Percentiles rank a stretch among this genome's conserved stretches.
Conservation (phyloP, 2,797 vertebrate genomes). For the Setipinna tenuifilis region DNA sequence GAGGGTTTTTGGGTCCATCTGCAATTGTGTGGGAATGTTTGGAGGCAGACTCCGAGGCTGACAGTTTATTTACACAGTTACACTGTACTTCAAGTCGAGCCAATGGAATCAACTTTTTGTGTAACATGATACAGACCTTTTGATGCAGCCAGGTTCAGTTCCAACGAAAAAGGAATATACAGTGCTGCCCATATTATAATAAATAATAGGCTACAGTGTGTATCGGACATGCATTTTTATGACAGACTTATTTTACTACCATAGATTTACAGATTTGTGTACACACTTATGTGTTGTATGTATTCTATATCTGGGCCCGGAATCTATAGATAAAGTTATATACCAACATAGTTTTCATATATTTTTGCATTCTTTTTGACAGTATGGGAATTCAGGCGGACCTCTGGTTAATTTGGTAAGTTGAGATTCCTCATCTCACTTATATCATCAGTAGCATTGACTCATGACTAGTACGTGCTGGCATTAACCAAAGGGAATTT, state of each 20-base stretch:
- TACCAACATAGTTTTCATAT: not conserved
- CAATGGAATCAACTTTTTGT: not conserved
- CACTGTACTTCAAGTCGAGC: not conserved
- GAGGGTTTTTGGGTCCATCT: too few relatives aligned
- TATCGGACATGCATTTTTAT: not conserved
- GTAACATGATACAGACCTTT: not conserved
- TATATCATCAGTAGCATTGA: not conserved
- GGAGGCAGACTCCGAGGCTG: not conserved
- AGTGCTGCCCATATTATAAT: not conserved
- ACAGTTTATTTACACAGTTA: not conserved
- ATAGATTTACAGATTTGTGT: not conserved
- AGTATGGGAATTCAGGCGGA: constrained; percentile 96
- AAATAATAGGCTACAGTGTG: not conserved
- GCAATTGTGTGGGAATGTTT: not conserved
- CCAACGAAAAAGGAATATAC: not conserved
- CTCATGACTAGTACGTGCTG: not conserved
- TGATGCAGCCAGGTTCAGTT: not conserved
- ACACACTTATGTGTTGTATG: not conserved
- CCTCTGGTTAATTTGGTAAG: constrained; percentile 94
- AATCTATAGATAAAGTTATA: not conserved
- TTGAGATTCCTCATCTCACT: not conserved
- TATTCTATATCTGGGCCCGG: not conserved
- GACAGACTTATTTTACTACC: not conserved
- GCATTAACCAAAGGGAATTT: not conserved
- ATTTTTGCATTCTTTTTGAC: constrained; percentile 53